phyloP scores from a whole-genome alignment of 2,797 vertebrate species.

The Tamandua tetradactyla region DNA sequence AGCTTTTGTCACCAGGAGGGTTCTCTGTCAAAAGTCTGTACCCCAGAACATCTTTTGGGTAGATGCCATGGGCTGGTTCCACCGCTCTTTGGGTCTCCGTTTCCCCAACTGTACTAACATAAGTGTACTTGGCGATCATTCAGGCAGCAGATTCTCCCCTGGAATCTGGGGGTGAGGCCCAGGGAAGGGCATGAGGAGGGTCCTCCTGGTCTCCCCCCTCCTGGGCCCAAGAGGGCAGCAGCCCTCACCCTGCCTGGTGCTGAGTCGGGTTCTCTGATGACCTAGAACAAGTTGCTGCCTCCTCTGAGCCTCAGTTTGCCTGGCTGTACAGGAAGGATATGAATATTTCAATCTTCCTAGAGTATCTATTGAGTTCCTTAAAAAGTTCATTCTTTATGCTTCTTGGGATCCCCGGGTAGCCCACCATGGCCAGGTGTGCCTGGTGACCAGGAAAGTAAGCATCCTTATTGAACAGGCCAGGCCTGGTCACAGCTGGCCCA shows the following conservation, averaged over 20 bases:
- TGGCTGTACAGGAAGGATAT: background rate
- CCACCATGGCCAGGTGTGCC: background rate
- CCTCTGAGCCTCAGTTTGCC: background rate
- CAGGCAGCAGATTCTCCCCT: background rate
- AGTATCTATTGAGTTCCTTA: background rate
- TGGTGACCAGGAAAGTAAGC: too few species aligned
- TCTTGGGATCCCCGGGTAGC: too few species aligned
- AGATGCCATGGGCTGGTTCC: background rate
- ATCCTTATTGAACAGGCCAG: fast-evolving
- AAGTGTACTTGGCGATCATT: too few species aligned
- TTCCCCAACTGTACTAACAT: background rate
- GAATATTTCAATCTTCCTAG: background rate
- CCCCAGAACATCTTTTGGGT: background rate
- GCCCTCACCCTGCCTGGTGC: background rate
- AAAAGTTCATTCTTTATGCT: background rate
- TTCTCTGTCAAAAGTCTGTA: background rate
- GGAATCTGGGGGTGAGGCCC: background rate
- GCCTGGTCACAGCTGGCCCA: background rate
- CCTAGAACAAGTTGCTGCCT: background rate
- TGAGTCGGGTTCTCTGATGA: background rate
- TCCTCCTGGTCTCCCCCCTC: background rate
- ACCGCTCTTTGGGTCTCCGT: background rate
- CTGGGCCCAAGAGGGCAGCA: background rate
- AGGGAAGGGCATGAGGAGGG: too few species aligned
- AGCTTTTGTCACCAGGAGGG: background rate